Conservation (phyloP, 2,888 invertebrate species). For the Megalurothrips usitatus region DNA sequence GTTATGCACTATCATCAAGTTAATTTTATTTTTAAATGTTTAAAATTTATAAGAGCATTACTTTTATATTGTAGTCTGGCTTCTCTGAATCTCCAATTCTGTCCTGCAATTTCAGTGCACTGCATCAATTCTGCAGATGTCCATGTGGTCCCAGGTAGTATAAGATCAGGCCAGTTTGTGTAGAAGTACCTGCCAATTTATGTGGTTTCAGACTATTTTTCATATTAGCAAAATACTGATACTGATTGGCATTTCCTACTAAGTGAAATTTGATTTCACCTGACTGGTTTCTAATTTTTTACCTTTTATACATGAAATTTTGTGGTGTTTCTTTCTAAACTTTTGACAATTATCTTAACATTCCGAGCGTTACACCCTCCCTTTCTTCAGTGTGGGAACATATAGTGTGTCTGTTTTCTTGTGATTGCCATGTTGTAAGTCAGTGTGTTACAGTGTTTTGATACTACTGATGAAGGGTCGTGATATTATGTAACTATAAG, state of each 20-base stretch:
- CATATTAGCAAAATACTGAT: too few species aligned
- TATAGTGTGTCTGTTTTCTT: not conserved
- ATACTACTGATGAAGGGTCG: not conserved
- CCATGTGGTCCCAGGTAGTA: too few species aligned
- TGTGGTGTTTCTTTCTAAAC: not conserved
- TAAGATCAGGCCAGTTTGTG: too few species aligned
- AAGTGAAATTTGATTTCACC: too few species aligned
- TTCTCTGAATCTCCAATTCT: too few species aligned
- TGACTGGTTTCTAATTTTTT: not conserved
- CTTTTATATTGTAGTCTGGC: not conserved
- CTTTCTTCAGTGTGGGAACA: not conserved
- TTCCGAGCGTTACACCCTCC: not conserved
- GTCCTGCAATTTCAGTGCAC: too few species aligned
- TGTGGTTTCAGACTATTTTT: too few species aligned
- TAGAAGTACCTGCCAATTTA: too few species aligned
- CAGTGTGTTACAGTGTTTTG: not conserved
- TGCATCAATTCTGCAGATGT: too few species aligned
- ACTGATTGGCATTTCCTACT: too few species aligned
- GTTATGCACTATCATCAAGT: not conserved
- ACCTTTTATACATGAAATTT: not conserved
- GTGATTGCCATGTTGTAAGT: not conserved
- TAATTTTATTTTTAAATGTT: not conserved
- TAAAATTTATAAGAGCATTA: not conserved
- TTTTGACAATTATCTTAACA: not conserved
- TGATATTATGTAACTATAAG: not conserved